A percentile compares a stretch with the other conserved stretches of the same genome.
Evolutionary conservation across 2,888 invertebrate genomes (phyloP).

Genomic region (Xestia rhomboidea): DNA sequence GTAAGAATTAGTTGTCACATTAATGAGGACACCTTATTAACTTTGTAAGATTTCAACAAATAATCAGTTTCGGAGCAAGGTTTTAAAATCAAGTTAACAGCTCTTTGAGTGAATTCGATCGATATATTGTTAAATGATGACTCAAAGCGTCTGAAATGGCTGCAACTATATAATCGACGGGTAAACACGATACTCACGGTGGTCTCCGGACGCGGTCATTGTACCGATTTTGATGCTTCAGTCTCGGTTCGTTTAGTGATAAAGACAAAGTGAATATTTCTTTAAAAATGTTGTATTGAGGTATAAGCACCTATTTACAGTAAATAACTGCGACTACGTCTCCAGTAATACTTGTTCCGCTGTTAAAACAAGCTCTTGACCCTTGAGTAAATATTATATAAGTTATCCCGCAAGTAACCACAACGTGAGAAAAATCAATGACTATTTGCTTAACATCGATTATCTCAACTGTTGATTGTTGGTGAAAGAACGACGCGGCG

Average conservation of each 20-base stretch:
- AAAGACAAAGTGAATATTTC: constrained; percentile 68
- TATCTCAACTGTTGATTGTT: constrained; percentile 70
- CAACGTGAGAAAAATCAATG: constrained; percentile 72
- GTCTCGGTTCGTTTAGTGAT: constrained; percentile 44
- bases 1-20: constrained; percentile 21
- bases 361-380: constrained; percentile 64
- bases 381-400: constrained; percentile 56
- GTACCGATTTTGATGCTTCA: constrained; percentile 74
- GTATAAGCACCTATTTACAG: constrained; percentile 28
- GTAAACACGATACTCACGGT: constrained; percentile 68
- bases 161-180: constrained; percentile 67
- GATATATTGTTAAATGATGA: constrained; percentile 60
- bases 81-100: constrained; percentile 45
- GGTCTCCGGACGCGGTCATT: constrained; percentile 73
- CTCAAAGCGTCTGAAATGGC: constrained; percentile 58
- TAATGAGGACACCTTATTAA: constrained; percentile 7
- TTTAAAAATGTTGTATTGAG: constrained; percentile 35
- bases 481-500: constrained; percentile 72
- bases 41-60: constrained; percentile 19
- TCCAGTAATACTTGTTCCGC: constrained; percentile 25
- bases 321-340: constrained; percentile 29
- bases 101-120: constrained; percentile 55
- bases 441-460: constrained; percentile 75
- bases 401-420: constrained; percentile 45
- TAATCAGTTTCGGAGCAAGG: constrained; percentile 19